A percentile compares a stretch with the other conserved stretches of the same genome.
phyloP scores from a whole-genome alignment of 2,888 invertebrate genomes.

The Morpho deidamia region DNA sequence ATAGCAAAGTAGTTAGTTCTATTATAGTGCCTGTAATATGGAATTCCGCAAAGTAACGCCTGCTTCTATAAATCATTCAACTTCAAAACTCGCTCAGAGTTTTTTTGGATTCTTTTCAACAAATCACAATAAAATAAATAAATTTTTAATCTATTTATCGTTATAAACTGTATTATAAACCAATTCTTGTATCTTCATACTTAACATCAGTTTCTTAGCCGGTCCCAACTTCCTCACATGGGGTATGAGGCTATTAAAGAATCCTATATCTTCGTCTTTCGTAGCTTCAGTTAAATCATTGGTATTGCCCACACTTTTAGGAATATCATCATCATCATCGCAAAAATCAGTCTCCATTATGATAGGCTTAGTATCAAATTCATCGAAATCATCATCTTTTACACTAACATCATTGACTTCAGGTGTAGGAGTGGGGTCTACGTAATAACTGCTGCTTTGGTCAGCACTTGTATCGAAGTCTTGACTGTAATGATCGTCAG shows the following conservation, averaged over 20 bases:
- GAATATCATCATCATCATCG: slow-evolving; percentile 64
- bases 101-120: too few relatives aligned
- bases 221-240: slow-evolving; percentile 67
- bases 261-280: slow-evolving; percentile 68
- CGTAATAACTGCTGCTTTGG: slow-evolving; percentile 44
- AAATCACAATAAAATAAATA: too few relatives aligned
- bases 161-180: slow-evolving; percentile 72
- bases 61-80: too few relatives aligned
- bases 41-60: too few relatives aligned
- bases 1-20: too few relatives aligned
- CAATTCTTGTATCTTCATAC: slow-evolving; percentile 71
- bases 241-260: slow-evolving; percentile 66
- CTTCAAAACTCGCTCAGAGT: too few relatives aligned
- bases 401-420: slow-evolving; percentile 32
- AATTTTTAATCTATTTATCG: slow-evolving; percentile 35
- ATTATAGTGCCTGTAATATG: too few relatives aligned
- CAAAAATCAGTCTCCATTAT: slow-evolving; percentile 71
- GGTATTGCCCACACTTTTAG: slow-evolving; percentile 33
- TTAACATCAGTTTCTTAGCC: slow-evolving; percentile 65
- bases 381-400: slow-evolving; percentile 69
- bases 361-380: slow-evolving; percentile 68
- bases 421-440: slow-evolving; percentile 35
- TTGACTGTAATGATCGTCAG: slow-evolving; percentile 33
- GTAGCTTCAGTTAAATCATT: slow-evolving; percentile 33
- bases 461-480: slow-evolving; percentile 42